Evolutionary conservation across 2,797 vertebrate genomes (phyloP).

Genomic region (Chaenodraco wilsoni): DNA sequence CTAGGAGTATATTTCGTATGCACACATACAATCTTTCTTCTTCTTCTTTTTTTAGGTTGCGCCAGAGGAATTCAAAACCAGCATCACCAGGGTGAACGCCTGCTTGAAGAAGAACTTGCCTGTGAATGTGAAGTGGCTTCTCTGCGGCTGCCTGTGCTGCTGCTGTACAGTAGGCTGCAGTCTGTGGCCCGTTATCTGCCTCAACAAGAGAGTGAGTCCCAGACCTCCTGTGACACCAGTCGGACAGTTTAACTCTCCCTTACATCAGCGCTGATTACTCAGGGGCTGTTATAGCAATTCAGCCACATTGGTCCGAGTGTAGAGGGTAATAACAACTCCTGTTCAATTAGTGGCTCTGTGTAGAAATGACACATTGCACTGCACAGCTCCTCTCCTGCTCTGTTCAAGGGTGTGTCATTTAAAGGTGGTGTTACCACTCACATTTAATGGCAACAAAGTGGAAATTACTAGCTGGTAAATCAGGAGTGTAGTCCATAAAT

Average conservation of each 20-base stretch:
- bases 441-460: constrained; percentile 77
- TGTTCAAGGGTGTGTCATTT: constrained; percentile 64
- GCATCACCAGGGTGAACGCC: constrained; percentile 92
- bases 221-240: constrained; percentile 38
- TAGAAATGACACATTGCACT: constrained; percentile 61
- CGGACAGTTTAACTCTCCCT: constrained; percentile 67
- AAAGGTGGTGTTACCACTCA: constrained; percentile 69
- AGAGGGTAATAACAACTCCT: constrained; percentile 62
- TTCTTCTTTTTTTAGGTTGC: constrained; percentile 86
- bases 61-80: constrained; percentile 98
- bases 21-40: not conserved
- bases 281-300: constrained; percentile 66
- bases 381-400: constrained; percentile 46
- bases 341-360: constrained; percentile 73
- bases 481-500: constrained; percentile 81
- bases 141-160: constrained; percentile 98
- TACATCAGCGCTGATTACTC: constrained; percentile 69
- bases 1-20: not conserved
- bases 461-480: constrained; percentile 83
- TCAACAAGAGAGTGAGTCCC: constrained; percentile 96
- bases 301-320: constrained; percentile 50
- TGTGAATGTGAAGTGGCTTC: constrained; percentile 97
- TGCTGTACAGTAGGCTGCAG: constrained; percentile 98
- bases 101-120: constrained; percentile 97
- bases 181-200: constrained; percentile 98